Evolutionary conservation across 2,113 vertebrate genomes (phyloP).

Genomic region (Neoarius graeffei): DNA sequence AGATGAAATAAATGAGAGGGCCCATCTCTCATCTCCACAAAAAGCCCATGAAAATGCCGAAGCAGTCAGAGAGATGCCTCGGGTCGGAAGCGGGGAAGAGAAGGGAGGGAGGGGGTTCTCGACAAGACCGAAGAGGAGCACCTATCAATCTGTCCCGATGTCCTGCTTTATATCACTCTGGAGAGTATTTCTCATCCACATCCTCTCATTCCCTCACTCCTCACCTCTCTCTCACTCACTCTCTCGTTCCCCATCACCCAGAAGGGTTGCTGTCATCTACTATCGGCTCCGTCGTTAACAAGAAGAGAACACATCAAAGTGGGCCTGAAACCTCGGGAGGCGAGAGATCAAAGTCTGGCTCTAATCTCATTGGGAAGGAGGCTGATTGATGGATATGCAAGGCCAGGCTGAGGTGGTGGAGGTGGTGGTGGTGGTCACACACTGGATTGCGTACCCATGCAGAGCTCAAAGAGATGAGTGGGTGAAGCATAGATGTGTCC

Average conservation of each 20-base stretch:
- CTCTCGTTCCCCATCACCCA: conserved; percentile 34
- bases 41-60: conserved; percentile 51
- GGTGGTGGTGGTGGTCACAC: conserved; percentile 41
- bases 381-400: conserved; percentile 54
- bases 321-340: conserved; percentile 53
- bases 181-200: conserved; percentile 53
- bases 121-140: conserved; percentile 42
- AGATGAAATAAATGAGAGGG: conserved; percentile 56
- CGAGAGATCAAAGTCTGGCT: conserved; percentile 56
- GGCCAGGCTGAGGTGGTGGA: conserved; percentile 39
- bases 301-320: conserved; percentile 59
- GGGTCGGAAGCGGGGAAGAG: conserved; percentile 18
- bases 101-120: conserved; percentile 5
- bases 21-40: conserved; percentile 56
- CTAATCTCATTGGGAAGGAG: conserved; percentile 54
- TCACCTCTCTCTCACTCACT: conserved; percentile 37
- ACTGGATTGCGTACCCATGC: not conserved
- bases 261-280: conserved; percentile 57
- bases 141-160: conserved; percentile 56
- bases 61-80: conserved; percentile 36
- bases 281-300: conserved; percentile 56
- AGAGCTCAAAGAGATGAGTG: not conserved
- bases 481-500: conserved; percentile 11
- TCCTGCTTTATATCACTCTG: conserved; percentile 52
- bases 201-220: conserved; percentile 34